A percentile compares a stretch with the other conserved stretches of the same genome.
Conservation (phyloP, 2,113 vertebrate genomes). For the Nicator chloris region DNA sequence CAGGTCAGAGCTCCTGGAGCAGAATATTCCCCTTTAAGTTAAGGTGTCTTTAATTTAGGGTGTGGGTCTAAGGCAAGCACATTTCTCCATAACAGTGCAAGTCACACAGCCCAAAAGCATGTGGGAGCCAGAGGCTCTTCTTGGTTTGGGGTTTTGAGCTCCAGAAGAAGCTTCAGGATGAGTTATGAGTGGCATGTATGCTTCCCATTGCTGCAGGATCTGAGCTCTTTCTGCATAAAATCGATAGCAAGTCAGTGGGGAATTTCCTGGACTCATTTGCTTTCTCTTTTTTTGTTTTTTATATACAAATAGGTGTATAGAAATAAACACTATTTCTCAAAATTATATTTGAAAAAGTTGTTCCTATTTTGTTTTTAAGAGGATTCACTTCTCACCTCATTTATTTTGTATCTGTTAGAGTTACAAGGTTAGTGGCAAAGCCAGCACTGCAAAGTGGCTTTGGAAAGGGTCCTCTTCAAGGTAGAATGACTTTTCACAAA, state of each 20-base stretch:
- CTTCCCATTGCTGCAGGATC: background rate
- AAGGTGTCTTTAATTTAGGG: background rate
- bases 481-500: background rate
- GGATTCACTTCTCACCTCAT: background rate
- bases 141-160: background rate
- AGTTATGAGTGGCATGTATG: background rate
- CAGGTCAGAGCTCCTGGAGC: background rate
- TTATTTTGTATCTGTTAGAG: background rate
- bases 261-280: background rate
- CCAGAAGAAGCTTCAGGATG: conserved; percentile 1
- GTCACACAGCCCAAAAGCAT: background rate
- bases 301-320: background rate
- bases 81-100: background rate
- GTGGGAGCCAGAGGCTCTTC: background rate
- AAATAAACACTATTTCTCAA: background rate
- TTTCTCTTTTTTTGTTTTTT: background rate
- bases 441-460: background rate
- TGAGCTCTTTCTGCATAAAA: background rate
- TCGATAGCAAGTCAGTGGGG: background rate
- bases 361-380: background rate
- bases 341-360: background rate
- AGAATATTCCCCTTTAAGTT: background rate
- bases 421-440: background rate
- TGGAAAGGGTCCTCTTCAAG: background rate
- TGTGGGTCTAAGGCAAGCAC: background rate